Evolutionary conservation across 1,140 invertebrate genomes (phyloP), one percentile per base, ranked within the genome.

Genomic region (Macrotrachela quadricornifera): DNA sequence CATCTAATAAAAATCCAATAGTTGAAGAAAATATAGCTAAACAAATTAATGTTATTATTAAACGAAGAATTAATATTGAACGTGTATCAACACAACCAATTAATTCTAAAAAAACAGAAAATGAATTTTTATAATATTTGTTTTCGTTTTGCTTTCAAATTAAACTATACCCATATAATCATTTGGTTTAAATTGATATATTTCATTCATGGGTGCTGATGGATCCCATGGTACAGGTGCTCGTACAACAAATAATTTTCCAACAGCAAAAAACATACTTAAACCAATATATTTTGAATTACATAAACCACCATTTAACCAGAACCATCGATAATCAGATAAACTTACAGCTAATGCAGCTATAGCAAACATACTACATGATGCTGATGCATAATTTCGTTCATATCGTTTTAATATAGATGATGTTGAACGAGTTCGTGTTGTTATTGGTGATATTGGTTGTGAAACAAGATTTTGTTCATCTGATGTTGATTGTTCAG

Each of bases 1-100:
- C 40, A 40, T 53, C 51, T 15, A 53, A 38, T 38, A 53, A 36
- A 18, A 53, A 36, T 18, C 51, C 51, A 16, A 48, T 48, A 46
- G 40, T 43, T 42, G 45, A 53, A 37, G 51, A 53, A 42, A 53
- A 53, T 41, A 53, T 53, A 11, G 51, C 51, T 36, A 53, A n/a
- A 36, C 46, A 53, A 10, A 53, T 43, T 36, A 53, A 53, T 37
- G 51, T 44, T 18, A 53, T 53, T 30, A 53, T 42, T 16, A 42
- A 42, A 15, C 51, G 51, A 44, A 53, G 46, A 15, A 53, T 53
- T 30, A 53, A 43, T 42, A 53, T 53, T 40, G 46, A 46, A 39
- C 46, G 44, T 21, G 36, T n/a, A 38, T 53, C 46, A 13, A 44
- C 51, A 53, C 51, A 53, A 43, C 37, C 46, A 40, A 12, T 15